Percentiles rank a stretch among this genome's conserved stretches.
These are phyloP conservation scores for Notodonta dromedarius DNA, from an alignment of 2,888 invertebrate species.

Conservation along the genomic window DNA sequence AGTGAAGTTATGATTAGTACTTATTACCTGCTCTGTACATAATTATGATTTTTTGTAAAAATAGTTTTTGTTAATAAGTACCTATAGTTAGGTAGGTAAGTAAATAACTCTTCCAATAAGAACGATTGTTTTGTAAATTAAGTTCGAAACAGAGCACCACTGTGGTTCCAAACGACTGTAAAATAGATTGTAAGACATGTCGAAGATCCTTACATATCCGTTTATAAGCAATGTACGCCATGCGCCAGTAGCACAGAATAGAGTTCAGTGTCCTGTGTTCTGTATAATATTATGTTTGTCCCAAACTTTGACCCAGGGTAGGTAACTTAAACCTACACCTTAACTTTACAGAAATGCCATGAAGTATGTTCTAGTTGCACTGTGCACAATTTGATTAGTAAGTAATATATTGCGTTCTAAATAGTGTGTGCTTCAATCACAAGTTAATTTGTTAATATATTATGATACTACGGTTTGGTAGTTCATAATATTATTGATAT, in stretches of 20 bases:
- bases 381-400: neutral
- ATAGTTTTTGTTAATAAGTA: slow-evolving; percentile 46
- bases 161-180: slow-evolving; percentile 48
- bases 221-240: slow-evolving; percentile 19
- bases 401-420: neutral
- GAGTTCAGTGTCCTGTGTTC: neutral
- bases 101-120: slow-evolving; percentile 57
- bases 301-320: neutral
- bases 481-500: slow-evolving; percentile 11
- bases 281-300: neutral
- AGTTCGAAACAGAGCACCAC: slow-evolving; percentile 50
- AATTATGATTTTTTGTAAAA: slow-evolving; percentile 60
- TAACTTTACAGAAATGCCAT: neutral
- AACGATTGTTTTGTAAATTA: slow-evolving; percentile 42
- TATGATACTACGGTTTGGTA: neutral
- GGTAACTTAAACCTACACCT: too few relatives aligned
- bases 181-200: slow-evolving; percentile 23
- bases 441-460: neutral
- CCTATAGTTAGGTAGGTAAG: slow-evolving; percentile 48
- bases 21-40: slow-evolving; percentile 69
- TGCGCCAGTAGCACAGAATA: neutral
- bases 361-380: neutral
- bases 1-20: slow-evolving; percentile 68
- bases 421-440: neutral
- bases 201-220: slow-evolving; percentile 29